Evolutionary conservation across 2,113 vertebrate species (phyloP).

Genomic region (Aegotheles bennettii): DNA sequence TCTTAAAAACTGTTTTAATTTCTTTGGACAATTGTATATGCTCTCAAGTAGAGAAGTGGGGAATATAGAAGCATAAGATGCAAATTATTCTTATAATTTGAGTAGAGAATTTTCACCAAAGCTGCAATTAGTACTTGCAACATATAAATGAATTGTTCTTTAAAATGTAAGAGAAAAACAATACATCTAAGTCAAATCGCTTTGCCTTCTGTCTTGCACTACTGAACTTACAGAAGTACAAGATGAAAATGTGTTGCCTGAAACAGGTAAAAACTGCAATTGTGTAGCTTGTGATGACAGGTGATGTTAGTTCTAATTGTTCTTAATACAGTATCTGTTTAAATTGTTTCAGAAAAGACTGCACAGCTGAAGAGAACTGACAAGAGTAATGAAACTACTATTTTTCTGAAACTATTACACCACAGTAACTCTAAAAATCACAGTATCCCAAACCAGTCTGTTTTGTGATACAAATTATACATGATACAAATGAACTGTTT

Average conservation of each 20-base stretch:
- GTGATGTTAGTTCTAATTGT: not conserved
- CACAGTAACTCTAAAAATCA: not conserved
- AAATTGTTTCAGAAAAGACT: not conserved
- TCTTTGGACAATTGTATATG: not conserved
- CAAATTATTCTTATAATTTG: not conserved
- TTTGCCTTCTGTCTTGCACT: not conserved
- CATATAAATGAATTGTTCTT: not conserved
- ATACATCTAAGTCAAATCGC: not conserved
- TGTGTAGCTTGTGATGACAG: not conserved
- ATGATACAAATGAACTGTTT: not conserved
- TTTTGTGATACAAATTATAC: not conserved
- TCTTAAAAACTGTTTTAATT: not conserved
- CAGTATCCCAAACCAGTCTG: not conserved
- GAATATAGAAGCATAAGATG: not conserved
- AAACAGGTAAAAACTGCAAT: not conserved
- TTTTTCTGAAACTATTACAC: not conserved
- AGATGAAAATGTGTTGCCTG: not conserved
- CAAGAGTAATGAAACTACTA: not conserved
- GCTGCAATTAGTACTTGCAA: not conserved
- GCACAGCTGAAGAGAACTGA: not conserved
- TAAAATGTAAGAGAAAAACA: not conserved
- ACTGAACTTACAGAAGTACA: not conserved
- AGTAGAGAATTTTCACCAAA: not conserved
- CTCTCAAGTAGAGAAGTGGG: not conserved
- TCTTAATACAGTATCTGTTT: not conserved